Base-by-base conservation (phyloP, 2,113 vertebrate genomes). In the Hemiscyllium ocellatum region DNA sequence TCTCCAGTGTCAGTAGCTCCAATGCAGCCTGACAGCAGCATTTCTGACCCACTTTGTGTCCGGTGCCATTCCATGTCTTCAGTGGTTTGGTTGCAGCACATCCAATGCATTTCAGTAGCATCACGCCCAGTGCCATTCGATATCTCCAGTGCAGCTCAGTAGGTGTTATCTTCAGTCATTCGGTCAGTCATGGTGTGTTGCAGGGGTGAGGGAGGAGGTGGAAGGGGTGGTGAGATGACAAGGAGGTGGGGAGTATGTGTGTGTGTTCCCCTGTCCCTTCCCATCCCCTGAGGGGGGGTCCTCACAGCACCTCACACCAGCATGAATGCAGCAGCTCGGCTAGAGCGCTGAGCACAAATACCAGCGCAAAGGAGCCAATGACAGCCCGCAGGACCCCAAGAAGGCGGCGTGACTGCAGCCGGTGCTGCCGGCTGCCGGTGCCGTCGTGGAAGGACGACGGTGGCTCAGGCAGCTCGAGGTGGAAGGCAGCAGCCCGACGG, bases 131-230 rank as follows among this genome's bases (percentile, higher is more conserved):
- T 24, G 20, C 69, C 24, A 24, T 3, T 29, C 26, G 3, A 26
- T 96, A 95, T 96, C 95, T 95, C 95, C 19, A 47, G 72, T 96
- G 94, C 96, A 94, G 65, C 96, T 91, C 95, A 80, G 68, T 50
- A 1, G 89, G 50, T 83, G 95, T 1, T 56, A 86, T 96, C 85
- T 90, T 95, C 68, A 91, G 66, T 96, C 89, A 47, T 47, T 47
- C 72, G 70, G 61, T 94, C n/a, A 17, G 1, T 96, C 95, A 56
- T 3, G 7, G 52, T 56, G 52, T 56, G 52, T 56, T 56, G 61
- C 2, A 33, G 29, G 61, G 37, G 24, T 0, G 37, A 17, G 15
- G 2, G 17, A 0, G 6, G 66, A 68, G 8, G 6, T 33, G 72
- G 72, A 29, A 33, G 72, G 72, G 24, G 10, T 10, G 26, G 4